Base-by-base conservation (phyloP, 2,113 vertebrate genomes). In the Eira barbara region DNA sequence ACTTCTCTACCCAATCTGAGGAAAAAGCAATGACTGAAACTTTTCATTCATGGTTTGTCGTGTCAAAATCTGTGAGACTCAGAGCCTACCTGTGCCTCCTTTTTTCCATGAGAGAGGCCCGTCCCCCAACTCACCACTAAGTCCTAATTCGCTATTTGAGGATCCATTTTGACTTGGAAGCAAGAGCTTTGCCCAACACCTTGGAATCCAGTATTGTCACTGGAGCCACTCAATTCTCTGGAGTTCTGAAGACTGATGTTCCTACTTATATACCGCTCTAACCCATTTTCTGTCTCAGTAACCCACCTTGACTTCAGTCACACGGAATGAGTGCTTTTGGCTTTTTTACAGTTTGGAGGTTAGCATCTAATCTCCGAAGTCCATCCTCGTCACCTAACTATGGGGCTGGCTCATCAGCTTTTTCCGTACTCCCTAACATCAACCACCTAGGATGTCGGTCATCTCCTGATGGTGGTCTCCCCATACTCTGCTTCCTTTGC, bases 181-280 rank as follows among this genome's bases (percentile, higher is more conserved):
- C 39, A 55, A 55, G 39, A 79, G 11, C 14, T 47, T 61, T 1
- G 0, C 31, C 42, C 8, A 52, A 17, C 15, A 15, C 7, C 25
- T 31, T 42, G 17, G 23, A 42, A 47, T 34, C 10, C 4, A 42
- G 9, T 36, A 12, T 10, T 15, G n/a, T 7, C 23, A 4, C 36
- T 29, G 4, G 67, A 10, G 31, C 9, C 11, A 25, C 87, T 47
- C 57, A 78, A 13, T 34, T 31, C 20, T 13, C 29, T 85, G 59
- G 27, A 10, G 4, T 55, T 4, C n/a, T 76, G 18, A 76, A 57
- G 74, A 59, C 1, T 6, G 39, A 29, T 7, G 27, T 55, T 82
- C 1, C 27, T 18, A 10, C 3, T 13, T 67, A 3, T 27, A 1
- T 55, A 55, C 12, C 8, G 10, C 20, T 20, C 0, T 17, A 1